These are phyloP conservation scores for Calliphora vicina DNA, from an alignment of 1,140 invertebrate genomes.

Conservation along the genomic window DNA sequence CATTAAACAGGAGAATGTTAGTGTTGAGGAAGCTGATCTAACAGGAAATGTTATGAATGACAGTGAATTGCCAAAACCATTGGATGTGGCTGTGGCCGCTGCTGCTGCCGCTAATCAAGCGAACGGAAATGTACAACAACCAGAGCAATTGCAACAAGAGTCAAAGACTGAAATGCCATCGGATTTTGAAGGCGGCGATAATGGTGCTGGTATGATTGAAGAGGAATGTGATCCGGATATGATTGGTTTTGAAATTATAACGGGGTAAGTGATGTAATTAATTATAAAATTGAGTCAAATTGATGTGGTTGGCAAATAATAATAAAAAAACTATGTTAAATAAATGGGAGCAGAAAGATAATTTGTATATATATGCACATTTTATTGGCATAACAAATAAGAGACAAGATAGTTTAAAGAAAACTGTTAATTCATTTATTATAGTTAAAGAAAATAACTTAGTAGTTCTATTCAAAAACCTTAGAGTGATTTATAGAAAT, in stretches of 20 bases:
- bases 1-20: slow-evolving; percentile 36
- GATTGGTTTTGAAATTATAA: slow-evolving; percentile 90
- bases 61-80: slow-evolving; percentile 41
- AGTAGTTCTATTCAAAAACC: too few species aligned
- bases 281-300: neutral
- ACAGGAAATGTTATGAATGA: slow-evolving; percentile 33
- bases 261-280: slow-evolving; percentile 69
- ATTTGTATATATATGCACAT: neutral
- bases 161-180: slow-evolving; percentile 53
- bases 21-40: slow-evolving; percentile 30
- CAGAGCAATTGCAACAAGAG: slow-evolving; percentile 39
- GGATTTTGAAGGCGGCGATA: slow-evolving; percentile 30
- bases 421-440: too few species aligned
- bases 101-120: slow-evolving; percentile 31
- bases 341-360: neutral
- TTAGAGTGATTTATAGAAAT: too few species aligned
- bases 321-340: neutral
- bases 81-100: slow-evolving; percentile 41
- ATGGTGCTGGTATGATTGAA: slow-evolving; percentile 40
- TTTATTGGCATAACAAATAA: too few species aligned
- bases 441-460: too few species aligned
- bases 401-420: too few species aligned
- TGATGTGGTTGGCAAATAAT: neutral
- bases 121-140: slow-evolving; percentile 20
- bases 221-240: slow-evolving; percentile 87